A percentile compares a stretch with the other conserved stretches of the same genome.
Conservation (phyloP, 2,113 vertebrate genomes). For the Beaufortia kweichowensis region DNA sequence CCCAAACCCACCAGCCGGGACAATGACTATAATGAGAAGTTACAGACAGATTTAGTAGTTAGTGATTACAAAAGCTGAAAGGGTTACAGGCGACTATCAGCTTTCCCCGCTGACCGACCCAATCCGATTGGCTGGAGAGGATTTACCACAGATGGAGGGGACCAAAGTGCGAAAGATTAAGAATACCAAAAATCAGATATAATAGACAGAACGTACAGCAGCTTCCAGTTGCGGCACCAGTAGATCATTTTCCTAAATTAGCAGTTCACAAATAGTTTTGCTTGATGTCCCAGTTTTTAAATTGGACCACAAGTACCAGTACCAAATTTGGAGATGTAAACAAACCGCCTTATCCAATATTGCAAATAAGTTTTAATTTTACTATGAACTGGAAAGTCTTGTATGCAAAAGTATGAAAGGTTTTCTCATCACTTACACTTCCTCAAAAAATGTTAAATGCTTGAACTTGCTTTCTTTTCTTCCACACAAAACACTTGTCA, state of each 20-base stretch:
- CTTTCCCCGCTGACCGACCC: not conserved
- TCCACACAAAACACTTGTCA: no score
- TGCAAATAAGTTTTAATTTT: no score
- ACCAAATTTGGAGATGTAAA: no score
- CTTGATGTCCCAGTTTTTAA: no score
- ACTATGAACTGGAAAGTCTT: no score
- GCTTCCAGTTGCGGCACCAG: not conserved
- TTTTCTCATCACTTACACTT: no score
- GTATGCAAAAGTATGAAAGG: no score
- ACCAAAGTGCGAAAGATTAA: slow-evolving; percentile 35
- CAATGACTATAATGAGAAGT: not conserved
- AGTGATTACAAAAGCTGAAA: slow-evolving; percentile 15
- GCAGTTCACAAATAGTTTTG: no score
- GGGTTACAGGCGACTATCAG: slow-evolving; percentile 15
- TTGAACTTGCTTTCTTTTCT: no score
- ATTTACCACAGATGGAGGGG: slow-evolving; percentile 22
- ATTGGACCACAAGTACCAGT: no score
- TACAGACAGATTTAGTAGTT: not conserved
- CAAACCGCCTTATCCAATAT: no score
- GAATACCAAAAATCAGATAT: not conserved
- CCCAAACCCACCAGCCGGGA: not conserved
- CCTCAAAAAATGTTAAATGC: no score
- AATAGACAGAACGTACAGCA: not conserved
- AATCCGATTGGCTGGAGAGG: slow-evolving; percentile 29
- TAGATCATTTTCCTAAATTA: not conserved